phyloP scores from a whole-genome alignment of 2,797 vertebrate genomes.

The Sparidentex hasta region DNA sequence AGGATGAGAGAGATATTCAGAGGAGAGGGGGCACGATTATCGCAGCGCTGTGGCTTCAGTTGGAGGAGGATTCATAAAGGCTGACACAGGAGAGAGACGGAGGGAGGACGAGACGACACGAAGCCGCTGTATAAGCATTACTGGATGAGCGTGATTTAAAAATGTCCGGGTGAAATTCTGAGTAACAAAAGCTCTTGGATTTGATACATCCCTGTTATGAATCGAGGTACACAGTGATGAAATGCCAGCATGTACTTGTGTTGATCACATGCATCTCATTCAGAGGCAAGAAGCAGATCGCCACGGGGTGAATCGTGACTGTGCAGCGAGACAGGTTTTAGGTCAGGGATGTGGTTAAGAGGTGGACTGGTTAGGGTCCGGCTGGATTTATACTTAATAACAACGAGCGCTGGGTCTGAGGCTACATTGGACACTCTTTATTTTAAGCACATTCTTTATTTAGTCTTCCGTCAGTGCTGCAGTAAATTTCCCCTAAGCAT shows the following conservation, averaged over 20 bases:
- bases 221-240: slow-evolving; percentile 11
- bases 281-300: background rate
- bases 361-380: background rate
- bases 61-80: slow-evolving; percentile 70
- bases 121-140: slow-evolving; percentile 51
- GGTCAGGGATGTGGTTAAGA: background rate
- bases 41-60: slow-evolving; percentile 73
- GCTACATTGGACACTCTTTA: too few species aligned
- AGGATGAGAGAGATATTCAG: slow-evolving; percentile 78
- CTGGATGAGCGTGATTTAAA: slow-evolving; percentile 22
- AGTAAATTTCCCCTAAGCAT: too few species aligned
- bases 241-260: background rate
- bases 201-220: slow-evolving; percentile 26
- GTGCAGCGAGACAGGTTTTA: background rate
- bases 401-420: background rate
- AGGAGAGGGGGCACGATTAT: slow-evolving; percentile 71
- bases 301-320: background rate
- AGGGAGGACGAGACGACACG: slow-evolving; percentile 26
- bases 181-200: slow-evolving; percentile 20
- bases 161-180: slow-evolving; percentile 18
- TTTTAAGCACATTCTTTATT: too few species aligned
- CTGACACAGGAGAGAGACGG: slow-evolving; percentile 55
- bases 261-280: background rate
- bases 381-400: background rate
- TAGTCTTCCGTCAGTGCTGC: too few species aligned